phyloP scores from a whole-genome alignment of 2,113 vertebrate genomes.

The Trematomus loennbergii region DNA sequence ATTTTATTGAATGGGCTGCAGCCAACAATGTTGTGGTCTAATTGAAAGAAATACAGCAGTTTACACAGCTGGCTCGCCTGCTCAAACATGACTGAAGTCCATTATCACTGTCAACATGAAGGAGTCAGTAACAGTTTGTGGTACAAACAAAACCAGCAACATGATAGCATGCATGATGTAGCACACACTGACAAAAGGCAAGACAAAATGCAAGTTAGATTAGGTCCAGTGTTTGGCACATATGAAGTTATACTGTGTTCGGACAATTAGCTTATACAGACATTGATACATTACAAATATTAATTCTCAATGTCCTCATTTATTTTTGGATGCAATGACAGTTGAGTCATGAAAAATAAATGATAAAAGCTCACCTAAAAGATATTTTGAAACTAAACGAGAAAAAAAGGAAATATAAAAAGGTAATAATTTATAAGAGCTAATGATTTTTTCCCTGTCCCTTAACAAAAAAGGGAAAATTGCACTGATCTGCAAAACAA shows the following conservation, averaged over 20 bases:
- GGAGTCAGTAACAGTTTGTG: not conserved
- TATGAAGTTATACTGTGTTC: not conserved
- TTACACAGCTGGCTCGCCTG: constrained; percentile 44
- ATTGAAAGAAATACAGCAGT: constrained; percentile 19
- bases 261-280: not conserved
- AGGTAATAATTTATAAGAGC: too few species aligned
- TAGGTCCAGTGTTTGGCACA: not conserved
- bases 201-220: not conserved
- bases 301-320: not conserved
- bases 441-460: too few species aligned
- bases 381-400: too few species aligned
- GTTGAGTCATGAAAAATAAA: too few species aligned
- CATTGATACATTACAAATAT: not conserved
- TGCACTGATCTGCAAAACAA: too few species aligned
- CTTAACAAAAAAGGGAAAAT: too few species aligned
- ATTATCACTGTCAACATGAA: not conserved
- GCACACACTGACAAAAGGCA: not conserved
- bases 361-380: too few species aligned
- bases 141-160: not conserved
- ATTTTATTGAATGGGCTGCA: constrained; percentile 6
- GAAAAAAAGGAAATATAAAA: too few species aligned
- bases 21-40: not conserved
- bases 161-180: not conserved
- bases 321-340: too few species aligned
- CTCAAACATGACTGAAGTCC: not conserved